phyloP scores from a whole-genome alignment of 2,113 vertebrate species.

The Cryptoleucopteryx plumbea region DNA sequence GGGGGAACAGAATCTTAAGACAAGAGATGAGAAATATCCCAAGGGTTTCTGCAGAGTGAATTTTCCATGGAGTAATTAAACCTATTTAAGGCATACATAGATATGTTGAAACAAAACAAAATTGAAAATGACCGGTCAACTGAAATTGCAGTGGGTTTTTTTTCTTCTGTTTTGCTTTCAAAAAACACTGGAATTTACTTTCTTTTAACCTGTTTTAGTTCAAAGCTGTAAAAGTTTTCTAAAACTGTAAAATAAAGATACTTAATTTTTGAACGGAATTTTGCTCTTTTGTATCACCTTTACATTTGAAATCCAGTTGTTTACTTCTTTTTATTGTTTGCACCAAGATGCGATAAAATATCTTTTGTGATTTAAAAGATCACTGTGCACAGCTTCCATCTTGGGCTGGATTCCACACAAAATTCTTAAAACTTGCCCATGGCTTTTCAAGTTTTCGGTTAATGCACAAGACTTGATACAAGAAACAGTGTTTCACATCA shows the following conservation, averaged over 20 bases:
- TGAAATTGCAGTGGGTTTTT: background rate
- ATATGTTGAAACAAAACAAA: background rate
- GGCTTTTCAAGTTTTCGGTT: background rate
- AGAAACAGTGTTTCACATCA: background rate
- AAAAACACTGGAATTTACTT: background rate
- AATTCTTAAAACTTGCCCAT: background rate
- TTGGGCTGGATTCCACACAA: background rate
- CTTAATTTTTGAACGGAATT: conserved; percentile 15
- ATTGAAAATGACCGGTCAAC: background rate
- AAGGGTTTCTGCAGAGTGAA: background rate
- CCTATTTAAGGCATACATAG: background rate
- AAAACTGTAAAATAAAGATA: conserved; percentile 42
- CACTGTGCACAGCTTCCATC: accelerated
- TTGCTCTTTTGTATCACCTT: background rate
- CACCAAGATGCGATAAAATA: background rate
- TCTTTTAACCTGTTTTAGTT: background rate
- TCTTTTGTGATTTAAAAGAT: background rate
- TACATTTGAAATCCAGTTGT: background rate
- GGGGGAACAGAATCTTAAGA: background rate
- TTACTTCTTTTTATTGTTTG: background rate
- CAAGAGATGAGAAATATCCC: background rate
- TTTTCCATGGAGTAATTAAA: background rate
- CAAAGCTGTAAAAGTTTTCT: conserved; percentile 27
- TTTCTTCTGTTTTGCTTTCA: background rate
- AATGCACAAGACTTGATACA: accelerated